These are phyloP conservation scores for Ceratina japonica DNA, from an alignment of 1,140 invertebrate genomes.

Conservation along the genomic window DNA sequence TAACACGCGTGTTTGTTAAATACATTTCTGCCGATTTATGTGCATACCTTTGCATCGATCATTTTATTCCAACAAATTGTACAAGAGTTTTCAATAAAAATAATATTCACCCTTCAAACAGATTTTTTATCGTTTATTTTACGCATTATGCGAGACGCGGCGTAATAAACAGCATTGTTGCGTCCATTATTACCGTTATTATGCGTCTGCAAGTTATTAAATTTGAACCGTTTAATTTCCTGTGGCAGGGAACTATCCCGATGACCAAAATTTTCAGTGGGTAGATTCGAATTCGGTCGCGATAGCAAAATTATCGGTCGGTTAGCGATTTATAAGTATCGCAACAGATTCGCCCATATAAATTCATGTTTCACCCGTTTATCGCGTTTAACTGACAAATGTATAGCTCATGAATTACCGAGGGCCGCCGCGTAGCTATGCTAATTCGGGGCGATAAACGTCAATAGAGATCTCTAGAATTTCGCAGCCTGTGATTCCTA, in stretches of 20 bases:
- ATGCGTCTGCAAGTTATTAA: too few relatives aligned
- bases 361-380: constrained; percentile 32
- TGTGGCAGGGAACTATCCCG: too few relatives aligned
- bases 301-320: background rate
- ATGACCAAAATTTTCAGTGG: background rate
- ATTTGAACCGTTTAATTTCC: too few relatives aligned
- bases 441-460: constrained; percentile 43
- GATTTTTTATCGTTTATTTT: too few relatives aligned
- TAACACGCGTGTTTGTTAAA: too few relatives aligned
- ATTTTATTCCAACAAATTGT: too few relatives aligned
- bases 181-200: too few relatives aligned
- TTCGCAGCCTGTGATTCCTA: constrained; percentile 41
- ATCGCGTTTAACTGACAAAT: constrained; percentile 34
- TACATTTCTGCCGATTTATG: too few relatives aligned
- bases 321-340: background rate
- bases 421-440: constrained; percentile 24
- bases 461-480: constrained; percentile 48
- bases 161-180: too few relatives aligned
- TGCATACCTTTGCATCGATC: too few relatives aligned
- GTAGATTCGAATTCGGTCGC: too few relatives aligned
- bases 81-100: background rate
- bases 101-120: background rate
- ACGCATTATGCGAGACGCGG: too few relatives aligned
- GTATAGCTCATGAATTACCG: constrained; percentile 30
- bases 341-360: constrained; percentile 14